Evolutionary conservation across 2,888 invertebrate genomes (phyloP).

Genomic region (Polyommatus iphigenia): DNA sequence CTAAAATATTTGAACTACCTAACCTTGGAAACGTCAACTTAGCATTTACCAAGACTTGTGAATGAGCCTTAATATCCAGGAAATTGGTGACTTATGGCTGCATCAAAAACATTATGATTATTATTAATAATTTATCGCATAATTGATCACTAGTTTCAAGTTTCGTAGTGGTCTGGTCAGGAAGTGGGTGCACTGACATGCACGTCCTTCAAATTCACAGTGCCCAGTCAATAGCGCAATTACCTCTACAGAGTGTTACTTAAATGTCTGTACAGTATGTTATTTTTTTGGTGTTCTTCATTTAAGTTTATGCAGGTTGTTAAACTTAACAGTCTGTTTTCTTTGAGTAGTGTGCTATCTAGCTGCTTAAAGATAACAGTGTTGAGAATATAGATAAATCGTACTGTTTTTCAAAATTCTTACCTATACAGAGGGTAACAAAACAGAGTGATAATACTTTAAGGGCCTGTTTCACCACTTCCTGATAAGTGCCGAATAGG

Average conservation of each 20-base stretch:
- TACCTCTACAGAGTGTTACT: background rate
- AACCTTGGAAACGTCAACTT: background rate
- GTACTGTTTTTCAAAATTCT: too few relatives aligned
- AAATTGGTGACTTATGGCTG: background rate
- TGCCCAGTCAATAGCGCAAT: background rate
- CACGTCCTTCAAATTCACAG: conserved; percentile 5
- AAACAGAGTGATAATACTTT: too few relatives aligned
- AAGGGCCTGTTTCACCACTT: too few relatives aligned
- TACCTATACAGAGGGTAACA: too few relatives aligned
- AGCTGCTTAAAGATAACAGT: too few relatives aligned
- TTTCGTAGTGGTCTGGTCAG: conserved; percentile 9
- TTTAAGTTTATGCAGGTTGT: too few relatives aligned
- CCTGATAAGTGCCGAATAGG: too few relatives aligned
- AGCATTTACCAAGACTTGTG: background rate
- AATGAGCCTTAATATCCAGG: background rate
- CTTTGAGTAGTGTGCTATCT: too few relatives aligned
- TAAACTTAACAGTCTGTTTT: too few relatives aligned
- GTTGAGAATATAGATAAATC: too few relatives aligned
- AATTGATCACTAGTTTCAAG: background rate
- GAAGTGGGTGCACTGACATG: conserved; percentile 18
- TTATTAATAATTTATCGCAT: background rate
- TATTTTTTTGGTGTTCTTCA: background rate
- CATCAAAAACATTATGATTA: background rate
- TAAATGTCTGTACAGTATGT: background rate
- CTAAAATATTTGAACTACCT: background rate